Evolutionary conservation across 2,888 invertebrate species (phyloP), one percentile per base, ranked within the genome.

Genomic region (Allolobophora icterica): DNA sequence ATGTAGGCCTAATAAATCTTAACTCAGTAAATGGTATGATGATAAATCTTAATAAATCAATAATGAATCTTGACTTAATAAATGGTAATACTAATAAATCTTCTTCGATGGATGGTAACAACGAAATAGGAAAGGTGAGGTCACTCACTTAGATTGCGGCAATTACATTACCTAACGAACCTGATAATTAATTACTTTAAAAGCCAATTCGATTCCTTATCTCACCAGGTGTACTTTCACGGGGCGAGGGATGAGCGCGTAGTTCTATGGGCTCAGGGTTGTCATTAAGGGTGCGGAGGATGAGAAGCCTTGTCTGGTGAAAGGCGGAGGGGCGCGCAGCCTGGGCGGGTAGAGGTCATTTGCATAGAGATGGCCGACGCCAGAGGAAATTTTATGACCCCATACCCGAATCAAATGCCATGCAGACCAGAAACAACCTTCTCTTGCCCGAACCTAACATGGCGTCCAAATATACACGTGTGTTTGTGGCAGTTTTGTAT

Each of bases 351-450:
- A n/a, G n/a, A 71, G 52, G 52, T 8, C 71, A n/a, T 71, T 71
- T 71, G 71, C 71, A 71, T 30, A 71, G 71, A 71, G 71, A 30
- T 71, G 71, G 71, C 71, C 71, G 71, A n/a, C 71, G 71, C 71
- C 71, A 71, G 71, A n/a, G 30, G 71, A 71, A 71, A n/a, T 71
- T 71, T 71, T 71, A 71, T 71, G 30, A 17, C 71, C 71, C 71
- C n/a, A n/a, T 21, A 24, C n/a, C 71, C 71, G 71, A 71, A 71
- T 30, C 71, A 30, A n/a, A 13, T 0, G 30, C 71, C 15, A n/a
- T 8, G 71, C 71, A 6, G 17, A 13, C 30, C 71, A n/a, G 11
- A 30, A 71, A 8, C 71, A 71, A 8, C 71, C 30, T n/a, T 71
- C n/a, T 71, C 71, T 30, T 17, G 71, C n/a, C 71, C 24, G 58